Evolutionary conservation across 37 sponge, comb jelly and placozoan species (phyloP), one percentile per base, ranked within the genome.

Genomic region (Aplysina aerophoba): DNA sequence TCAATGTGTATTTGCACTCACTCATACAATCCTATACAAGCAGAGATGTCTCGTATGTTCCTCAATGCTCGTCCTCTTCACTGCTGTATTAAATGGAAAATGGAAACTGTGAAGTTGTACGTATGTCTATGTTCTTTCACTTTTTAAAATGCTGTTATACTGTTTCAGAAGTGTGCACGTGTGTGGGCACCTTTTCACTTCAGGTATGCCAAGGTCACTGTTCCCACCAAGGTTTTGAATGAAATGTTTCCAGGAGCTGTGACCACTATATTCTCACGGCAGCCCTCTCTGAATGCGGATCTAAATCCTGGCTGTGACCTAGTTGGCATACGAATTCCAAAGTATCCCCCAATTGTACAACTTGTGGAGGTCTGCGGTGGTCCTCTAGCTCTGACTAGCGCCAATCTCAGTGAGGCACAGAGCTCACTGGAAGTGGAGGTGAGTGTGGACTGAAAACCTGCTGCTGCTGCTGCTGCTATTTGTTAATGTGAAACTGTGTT

Each of bases 331-430:
- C 78, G 99, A 21, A 86, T 98, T 12, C 99, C 99, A 14, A 88
- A 94, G 59, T 59, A 87, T 83, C 55, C 66, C 25, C 86, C 94
- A 54, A 79, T 90, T 15, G 50, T 86, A 33, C n/a, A 89, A n/a
- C 86, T 98, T 73, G 91, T 87, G n/a, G 54, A 37, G 37, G 20
- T 56, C 11, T 90, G 85, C 79, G 88, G 88, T 3, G 54, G 60
- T 33, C 97, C 99, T 1, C 72, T 98, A 17, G 99, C 99, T 35
- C 91, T 98, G n/a, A 98, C 99, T 36, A 96, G 97, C 73, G 99
- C 99, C 54, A 98, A 96, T 83, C 68, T 87, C 87, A 97, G 93
- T 65, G 62, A 85, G 39, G 31, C 68, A 30, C 34, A 69, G 34
- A 97, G 95, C 85, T 86, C 88, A 39, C 37, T 92, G 24, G 30